A percentile compares a stretch with the other conserved stretches of the same genome.
Evolutionary conservation across 64 coral and sea anemone genomes (phyloP).

Genomic region (Orbicella faveolata): DNA sequence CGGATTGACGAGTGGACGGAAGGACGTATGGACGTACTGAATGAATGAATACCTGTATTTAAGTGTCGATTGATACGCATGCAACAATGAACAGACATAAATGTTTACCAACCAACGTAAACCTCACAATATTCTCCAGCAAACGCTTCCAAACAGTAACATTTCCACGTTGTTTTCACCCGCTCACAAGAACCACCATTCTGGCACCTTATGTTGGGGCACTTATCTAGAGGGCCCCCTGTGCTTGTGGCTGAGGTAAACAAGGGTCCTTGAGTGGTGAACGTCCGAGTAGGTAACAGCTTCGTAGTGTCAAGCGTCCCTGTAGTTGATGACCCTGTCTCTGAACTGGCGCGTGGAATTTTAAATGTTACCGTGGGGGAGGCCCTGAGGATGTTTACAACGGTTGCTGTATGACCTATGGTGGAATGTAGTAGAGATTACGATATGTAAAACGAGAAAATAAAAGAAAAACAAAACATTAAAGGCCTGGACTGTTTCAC

Average conservation of each 20-base stretch:
- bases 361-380: background rate
- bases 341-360: background rate
- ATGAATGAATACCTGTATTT: no score
- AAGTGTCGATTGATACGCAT: background rate
- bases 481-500: no score
- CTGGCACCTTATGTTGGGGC: background rate
- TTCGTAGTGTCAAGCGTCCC: background rate
- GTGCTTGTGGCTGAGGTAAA: background rate
- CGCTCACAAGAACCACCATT: slow-evolving; percentile 21
- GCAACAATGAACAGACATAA: background rate
- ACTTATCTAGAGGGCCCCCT: background rate
- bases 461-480: no score
- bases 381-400: background rate
- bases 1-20: no score
- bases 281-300: background rate
- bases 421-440: no score
- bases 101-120: slow-evolving; percentile 10
- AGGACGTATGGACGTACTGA: no score
- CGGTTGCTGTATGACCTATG: background rate
- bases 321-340: background rate
- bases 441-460: no score
- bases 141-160: slow-evolving; percentile 12
- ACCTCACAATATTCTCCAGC: slow-evolving; percentile 16
- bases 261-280: background rate
- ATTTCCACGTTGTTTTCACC: background rate